Percentiles rank a stretch among this genome's conserved stretches.
Evolutionary conservation across 2,797 vertebrate species (phyloP).

Genomic region (Cirrhinus mrigala): DNA sequence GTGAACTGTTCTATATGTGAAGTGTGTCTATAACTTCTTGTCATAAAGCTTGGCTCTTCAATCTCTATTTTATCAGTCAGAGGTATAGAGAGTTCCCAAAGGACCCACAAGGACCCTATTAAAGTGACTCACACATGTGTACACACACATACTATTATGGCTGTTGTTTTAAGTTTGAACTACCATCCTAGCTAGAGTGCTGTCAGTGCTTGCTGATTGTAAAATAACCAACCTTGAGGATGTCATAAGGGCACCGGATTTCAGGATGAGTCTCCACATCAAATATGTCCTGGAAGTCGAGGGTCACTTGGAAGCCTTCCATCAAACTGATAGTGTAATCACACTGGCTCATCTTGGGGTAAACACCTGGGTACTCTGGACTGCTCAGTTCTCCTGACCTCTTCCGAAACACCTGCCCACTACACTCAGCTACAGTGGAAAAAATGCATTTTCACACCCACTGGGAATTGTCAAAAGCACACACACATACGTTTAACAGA

Average conservation of each 20-base stretch:
- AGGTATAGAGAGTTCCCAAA: neutral
- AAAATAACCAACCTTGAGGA: constrained; percentile 79
- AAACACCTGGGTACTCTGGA: constrained; percentile 77
- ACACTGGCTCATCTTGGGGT: constrained; percentile 83
- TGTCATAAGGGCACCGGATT: constrained; percentile 82
- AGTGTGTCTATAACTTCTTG: neutral
- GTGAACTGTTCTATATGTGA: neutral
- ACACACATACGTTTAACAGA: neutral
- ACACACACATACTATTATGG: neutral
- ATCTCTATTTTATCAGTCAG: constrained; percentile 1
- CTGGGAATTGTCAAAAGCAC: constrained; percentile 12
- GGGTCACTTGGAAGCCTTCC: constrained; percentile 77
- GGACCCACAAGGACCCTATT: neutral
- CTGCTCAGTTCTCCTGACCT: constrained; percentile 81
- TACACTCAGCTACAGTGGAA: constrained; percentile 76
- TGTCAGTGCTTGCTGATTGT: constrained; percentile 3
- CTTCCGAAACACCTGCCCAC: constrained; percentile 72
- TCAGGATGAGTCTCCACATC: constrained; percentile 81
- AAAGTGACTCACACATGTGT: constrained; percentile 9
- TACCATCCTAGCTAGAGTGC: neutral
- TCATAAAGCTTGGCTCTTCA: neutral
- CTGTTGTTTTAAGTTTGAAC: constrained; percentile 19
- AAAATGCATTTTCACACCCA: constrained; percentile 31
- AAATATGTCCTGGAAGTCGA: constrained; percentile 84
- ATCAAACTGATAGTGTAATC: constrained; percentile 78